Evolutionary conservation across 2,113 vertebrate species (phyloP), one percentile per base, ranked within the genome.

Genomic region (Dromiciops gliroides): DNA sequence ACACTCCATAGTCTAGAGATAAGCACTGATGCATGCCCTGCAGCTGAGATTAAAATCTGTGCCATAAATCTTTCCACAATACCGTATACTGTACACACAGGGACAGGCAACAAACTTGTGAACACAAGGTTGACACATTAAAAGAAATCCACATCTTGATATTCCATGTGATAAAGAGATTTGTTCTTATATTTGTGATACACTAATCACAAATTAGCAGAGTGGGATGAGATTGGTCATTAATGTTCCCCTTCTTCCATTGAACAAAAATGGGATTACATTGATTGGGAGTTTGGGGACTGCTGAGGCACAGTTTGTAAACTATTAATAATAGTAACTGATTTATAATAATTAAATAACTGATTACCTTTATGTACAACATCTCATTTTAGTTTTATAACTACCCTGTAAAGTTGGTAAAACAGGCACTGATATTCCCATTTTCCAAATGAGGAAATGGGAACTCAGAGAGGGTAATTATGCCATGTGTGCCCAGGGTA

Each of bases 41-140:
- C 19, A 60, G 91, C 93, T 28, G 28, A 96, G 96, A 97, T 97
- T 96, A 96, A 95, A 97, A 97, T 97, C 96, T 96, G 95, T 89
- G 90, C 50, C 94, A 94, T 97, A 96, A 97, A 98, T 97, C 97
- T 97, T 56, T 93, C 83, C 48, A 96, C 96, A 96, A 94, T 95
- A 95, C 91, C 51, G 89, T 93, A 75, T 97, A 96, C 90, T 95
- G 53, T 83, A 92, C 95, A 92, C 31, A 88, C 83, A 94, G 95
- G 94, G 95, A 97, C 94, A 96, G 95, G 83, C 94, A 96, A 91
- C 92, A 56, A 95, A 83, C 94, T 92, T 89, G 96, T 94, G 95
- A 97, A 97, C 95, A 96, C 95, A 95, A 91, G 95, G 90, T 90
- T n/a, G 37, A 91, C 75, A 26, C 3, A 95, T 11, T 37, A 26